Evolutionary conservation across 2,797 vertebrate genomes (phyloP).

Genomic region (Zenarchopterus dispar): DNA sequence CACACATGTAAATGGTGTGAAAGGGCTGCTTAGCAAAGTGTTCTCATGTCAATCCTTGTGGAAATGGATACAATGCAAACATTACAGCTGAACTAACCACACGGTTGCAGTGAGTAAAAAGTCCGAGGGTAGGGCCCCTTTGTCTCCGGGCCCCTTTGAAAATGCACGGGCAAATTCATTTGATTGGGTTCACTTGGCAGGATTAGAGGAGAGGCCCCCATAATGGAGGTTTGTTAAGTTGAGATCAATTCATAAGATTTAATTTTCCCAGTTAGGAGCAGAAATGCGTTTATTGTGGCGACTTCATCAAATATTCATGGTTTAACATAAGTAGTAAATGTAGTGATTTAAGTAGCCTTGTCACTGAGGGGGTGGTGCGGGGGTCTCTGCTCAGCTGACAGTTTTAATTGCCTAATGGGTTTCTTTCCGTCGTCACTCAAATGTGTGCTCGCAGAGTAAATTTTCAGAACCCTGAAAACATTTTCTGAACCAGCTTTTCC

Average conservation of each 20-base stretch:
- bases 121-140: slow-evolving; percentile 87
- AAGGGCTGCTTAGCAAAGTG: slow-evolving; percentile 99
- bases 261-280: slow-evolving; percentile 98
- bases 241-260: slow-evolving; percentile 99
- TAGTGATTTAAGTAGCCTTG: slow-evolving; percentile 99
- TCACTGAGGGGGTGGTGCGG: slow-evolving; percentile 68
- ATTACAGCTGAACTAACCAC: slow-evolving; percentile 98
- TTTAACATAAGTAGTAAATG: slow-evolving; percentile 99
- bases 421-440: slow-evolving; percentile 81
- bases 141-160: slow-evolving; percentile 87
- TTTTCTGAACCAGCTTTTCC: neutral
- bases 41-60: slow-evolving; percentile 99
- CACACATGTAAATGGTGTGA: slow-evolving; percentile 99
- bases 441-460: neutral
- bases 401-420: slow-evolving; percentile 92
- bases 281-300: slow-evolving; percentile 97
- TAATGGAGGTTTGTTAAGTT: slow-evolving; percentile 99
- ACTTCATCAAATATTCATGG: slow-evolving; percentile 99
- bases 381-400: slow-evolving; percentile 97
- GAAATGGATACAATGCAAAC: slow-evolving; percentile 99
- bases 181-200: slow-evolving; percentile 98
- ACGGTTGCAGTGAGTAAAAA: slow-evolving; percentile 97
- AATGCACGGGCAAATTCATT: slow-evolving; percentile 96
- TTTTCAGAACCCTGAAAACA: too few relatives aligned
- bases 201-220: slow-evolving; percentile 92